Base-by-base conservation (phyloP, 2,797 vertebrate species). In the Neostethus bicornis region DNA sequence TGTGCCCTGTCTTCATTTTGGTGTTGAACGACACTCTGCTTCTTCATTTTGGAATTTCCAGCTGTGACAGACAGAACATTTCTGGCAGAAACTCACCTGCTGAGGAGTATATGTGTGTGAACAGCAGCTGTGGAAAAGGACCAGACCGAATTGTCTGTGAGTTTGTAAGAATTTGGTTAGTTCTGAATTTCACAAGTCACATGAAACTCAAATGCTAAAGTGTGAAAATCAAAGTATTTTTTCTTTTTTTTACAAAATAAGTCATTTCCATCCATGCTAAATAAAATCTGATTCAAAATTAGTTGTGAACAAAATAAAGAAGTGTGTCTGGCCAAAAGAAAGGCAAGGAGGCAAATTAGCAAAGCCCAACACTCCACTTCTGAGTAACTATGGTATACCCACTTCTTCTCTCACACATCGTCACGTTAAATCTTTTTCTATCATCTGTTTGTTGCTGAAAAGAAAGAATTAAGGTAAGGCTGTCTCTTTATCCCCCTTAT, bases 401-500 rank as follows among this genome's bases (percentile, higher is more conserved):
- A 69, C 63, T 58, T 73, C 41, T 47, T 73, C 70, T 78, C 41
- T 42, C 34, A 44, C 65, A 70, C 69, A 81, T 75, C 81, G 60
- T n/a, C 23, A 26, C 61, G 74, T 77, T 70, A 75, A 75, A 75
- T 65, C 57, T 3, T 60, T 47, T 44, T 61, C 52, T 73, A 67
- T 76, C 49, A 50, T 63, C 34, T 28, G 54, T 41, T 17, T 46
- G 37, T 26, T 34, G 56, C 69, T 70, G 41, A 72, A 77, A 75
- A 66, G 32, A 66, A 73, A 67, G 25, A 77, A 38, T 68, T 53
- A 23, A 73, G 48, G 50, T 59, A 64, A 51, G 67, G 56, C 61
- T 81, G 66, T 84, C 84, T 70, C 73, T 67, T 78, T 57, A 64
- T 74, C 66, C 57, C 75, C 31, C 29, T 31, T 35, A 2, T 34